phyloP scores from a whole-genome alignment of 2,797 vertebrate species.

The Typhlichthys eigenmanni region DNA sequence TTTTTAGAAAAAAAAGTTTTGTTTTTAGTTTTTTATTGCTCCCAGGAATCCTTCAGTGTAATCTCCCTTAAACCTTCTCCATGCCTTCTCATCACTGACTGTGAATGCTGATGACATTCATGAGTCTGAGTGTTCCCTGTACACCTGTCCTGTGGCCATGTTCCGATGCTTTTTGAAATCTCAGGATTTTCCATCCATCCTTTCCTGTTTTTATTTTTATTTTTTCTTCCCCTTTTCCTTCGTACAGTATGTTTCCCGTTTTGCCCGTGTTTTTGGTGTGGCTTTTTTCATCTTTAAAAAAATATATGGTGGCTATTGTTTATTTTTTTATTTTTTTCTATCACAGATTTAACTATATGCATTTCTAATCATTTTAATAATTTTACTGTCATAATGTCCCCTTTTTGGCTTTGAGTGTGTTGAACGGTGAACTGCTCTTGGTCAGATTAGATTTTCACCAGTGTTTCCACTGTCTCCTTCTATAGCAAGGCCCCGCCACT shows the following conservation, averaged over 20 bases:
- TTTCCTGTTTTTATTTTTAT: constrained; percentile 48
- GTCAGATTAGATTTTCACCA: constrained; percentile 1
- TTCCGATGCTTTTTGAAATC: constrained; percentile 43
- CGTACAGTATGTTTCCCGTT: constrained; percentile 25
- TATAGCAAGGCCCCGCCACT: constrained; percentile 60
- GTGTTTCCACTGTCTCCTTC: constrained; percentile 21
- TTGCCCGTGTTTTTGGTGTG: constrained; percentile 22
- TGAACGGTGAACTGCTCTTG: not conserved
- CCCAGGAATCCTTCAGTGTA: constrained; percentile 52
- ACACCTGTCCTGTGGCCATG: constrained; percentile 53
- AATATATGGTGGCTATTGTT: constrained; percentile 32
- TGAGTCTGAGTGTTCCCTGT: constrained; percentile 49
- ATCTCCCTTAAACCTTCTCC: constrained; percentile 50
- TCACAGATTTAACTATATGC: constrained; percentile 47
- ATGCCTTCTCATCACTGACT: constrained; percentile 55
- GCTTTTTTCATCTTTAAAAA: constrained; percentile 40
- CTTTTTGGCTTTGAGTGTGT: constrained; percentile 33
- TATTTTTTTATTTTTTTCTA: constrained; percentile 10
- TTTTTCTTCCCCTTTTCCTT: constrained; percentile 55
- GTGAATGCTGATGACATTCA: constrained; percentile 50
- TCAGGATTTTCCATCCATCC: constrained; percentile 43
- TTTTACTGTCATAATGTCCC: constrained; percentile 25
- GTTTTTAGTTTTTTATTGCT: constrained; percentile 48
- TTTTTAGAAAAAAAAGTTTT: constrained; percentile 37
- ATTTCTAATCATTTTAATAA: constrained; percentile 43